These are phyloP conservation scores for Drosophila paramelanica DNA, from an alignment of 2,888 invertebrate species.

Conservation along the genomic window DNA sequence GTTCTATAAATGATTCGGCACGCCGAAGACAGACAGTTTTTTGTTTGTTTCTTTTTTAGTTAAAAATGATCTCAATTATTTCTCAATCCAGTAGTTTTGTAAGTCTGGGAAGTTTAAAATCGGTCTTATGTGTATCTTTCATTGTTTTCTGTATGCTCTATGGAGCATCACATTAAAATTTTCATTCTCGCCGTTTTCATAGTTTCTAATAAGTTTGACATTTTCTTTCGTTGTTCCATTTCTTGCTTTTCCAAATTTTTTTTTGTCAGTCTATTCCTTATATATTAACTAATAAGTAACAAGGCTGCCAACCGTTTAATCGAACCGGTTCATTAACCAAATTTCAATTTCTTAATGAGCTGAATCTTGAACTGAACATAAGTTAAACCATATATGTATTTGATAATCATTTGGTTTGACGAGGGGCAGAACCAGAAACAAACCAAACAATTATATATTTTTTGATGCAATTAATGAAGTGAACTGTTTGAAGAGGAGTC, in stretches of 20 bases:
- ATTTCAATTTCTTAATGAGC: too few relatives aligned
- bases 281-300: neutral
- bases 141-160: too few relatives aligned
- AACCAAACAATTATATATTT: too few relatives aligned
- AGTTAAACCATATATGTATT: too few relatives aligned
- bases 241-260: neutral
- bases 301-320: neutral
- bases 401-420: too few relatives aligned
- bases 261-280: neutral
- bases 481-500: too few relatives aligned
- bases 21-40: neutral
- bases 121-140: neutral
- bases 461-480: too few relatives aligned
- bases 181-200: too few relatives aligned
- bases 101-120: neutral
- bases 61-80: neutral
- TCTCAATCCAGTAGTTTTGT: neutral
- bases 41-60: neutral
- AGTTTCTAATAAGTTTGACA: neutral
- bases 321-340: too few relatives aligned
- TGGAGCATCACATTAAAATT: too few relatives aligned
- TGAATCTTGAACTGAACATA: too few relatives aligned
- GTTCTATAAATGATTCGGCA: neutral
- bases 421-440: too few relatives aligned
- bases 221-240: neutral